Percentiles rank a stretch among this genome's conserved stretches.
Conservation (phyloP, 2,113 vertebrate species). For the Gavialis gangeticus region DNA sequence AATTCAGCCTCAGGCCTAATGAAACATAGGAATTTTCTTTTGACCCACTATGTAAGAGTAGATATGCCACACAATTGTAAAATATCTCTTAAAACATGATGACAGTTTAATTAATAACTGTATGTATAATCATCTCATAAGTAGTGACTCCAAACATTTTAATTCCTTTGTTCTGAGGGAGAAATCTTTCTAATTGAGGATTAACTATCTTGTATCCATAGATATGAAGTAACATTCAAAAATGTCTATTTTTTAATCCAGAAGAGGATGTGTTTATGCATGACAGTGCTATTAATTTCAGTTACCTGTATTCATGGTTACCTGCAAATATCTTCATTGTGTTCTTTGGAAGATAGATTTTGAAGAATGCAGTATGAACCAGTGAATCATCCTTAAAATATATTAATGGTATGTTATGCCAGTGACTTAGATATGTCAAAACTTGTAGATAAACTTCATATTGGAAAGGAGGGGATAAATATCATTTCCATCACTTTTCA, state of each 20-base stretch:
- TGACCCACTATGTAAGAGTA: not conserved
- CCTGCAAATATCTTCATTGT: not conserved
- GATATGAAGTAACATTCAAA: conserved; percentile 21
- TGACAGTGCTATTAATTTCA: conserved; percentile 6
- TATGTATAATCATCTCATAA: conserved; percentile 37
- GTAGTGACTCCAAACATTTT: conserved; percentile 52
- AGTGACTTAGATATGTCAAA: not conserved
- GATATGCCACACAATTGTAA: not conserved
- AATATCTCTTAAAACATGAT: conserved; percentile 21
- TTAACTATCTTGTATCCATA: conserved; percentile 13
- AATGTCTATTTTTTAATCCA: conserved; percentile 19
- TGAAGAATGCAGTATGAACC: not conserved
- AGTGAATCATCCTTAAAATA: not conserved
- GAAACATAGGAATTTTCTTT: not conserved
- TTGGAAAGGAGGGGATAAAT: not conserved
- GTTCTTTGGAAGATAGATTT: conserved; percentile 10
- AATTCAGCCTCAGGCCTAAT: not conserved
- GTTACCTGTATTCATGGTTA: not conserved
- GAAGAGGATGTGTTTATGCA: not conserved
- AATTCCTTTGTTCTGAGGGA: conserved; percentile 40
- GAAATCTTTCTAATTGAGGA: conserved; percentile 50
- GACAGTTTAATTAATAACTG: conserved; percentile 56
- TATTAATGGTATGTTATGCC: not conserved
- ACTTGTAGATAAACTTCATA: not conserved
- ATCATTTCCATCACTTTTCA: not conserved